Evolutionary conservation across 2,113 vertebrate genomes (phyloP).

Genomic region (Anolis carolinensis): DNA sequence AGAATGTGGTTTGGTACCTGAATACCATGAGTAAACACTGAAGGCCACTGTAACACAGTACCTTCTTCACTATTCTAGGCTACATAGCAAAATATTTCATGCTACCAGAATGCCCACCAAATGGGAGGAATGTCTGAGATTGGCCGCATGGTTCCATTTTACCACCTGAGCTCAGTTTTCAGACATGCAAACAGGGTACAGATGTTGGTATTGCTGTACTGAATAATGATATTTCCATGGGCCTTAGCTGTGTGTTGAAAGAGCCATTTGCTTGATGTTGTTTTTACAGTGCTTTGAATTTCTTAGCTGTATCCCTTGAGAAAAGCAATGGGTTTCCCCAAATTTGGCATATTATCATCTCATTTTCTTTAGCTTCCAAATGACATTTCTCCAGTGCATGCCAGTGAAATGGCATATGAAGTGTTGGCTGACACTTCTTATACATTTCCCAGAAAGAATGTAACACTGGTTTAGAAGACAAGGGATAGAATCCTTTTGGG

Average conservation of each 20-base stretch:
- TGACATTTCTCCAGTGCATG: not conserved
- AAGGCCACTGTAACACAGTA: not conserved
- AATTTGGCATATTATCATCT: not conserved
- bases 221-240: not conserved
- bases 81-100: not conserved
- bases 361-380: not conserved
- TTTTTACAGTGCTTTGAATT: not conserved
- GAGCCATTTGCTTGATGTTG: not conserved
- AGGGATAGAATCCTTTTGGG: not conserved
- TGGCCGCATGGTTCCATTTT: too few relatives aligned
- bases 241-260: not conserved
- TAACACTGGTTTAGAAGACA: not conserved
- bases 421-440: not conserved
- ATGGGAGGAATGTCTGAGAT: not conserved
- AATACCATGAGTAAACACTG: not conserved
- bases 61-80: not conserved
- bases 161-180: not conserved
- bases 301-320: too few relatives aligned
- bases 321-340: not conserved
- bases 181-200: not conserved
- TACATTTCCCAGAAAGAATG: not conserved
- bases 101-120: not conserved
- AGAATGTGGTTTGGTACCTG: not conserved
- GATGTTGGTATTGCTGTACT: not conserved
- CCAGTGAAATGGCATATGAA: not conserved